phyloP scores from a whole-genome alignment of 2,888 invertebrate species.

The Rhamnusium bicolor region DNA sequence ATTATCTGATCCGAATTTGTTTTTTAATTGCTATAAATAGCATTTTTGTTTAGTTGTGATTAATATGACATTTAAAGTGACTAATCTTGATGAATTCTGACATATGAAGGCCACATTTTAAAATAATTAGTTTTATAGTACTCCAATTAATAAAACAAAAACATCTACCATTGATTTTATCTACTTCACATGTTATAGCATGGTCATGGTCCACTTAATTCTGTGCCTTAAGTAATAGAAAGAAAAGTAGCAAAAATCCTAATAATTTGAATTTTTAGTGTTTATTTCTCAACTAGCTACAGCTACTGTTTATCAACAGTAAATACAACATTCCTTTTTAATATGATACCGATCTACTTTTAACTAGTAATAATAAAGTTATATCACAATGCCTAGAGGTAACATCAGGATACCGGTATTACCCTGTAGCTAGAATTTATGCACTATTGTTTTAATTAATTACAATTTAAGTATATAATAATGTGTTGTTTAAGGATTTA shows the following conservation, averaged over 20 bases:
- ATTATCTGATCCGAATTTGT: constrained; percentile 24
- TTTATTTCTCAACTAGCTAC: constrained; percentile 1
- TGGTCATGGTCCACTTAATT: background rate
- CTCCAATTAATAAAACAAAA: constrained; percentile 30
- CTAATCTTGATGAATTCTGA: constrained; percentile 31
- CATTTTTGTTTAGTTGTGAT: constrained; percentile 29
- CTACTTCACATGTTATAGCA: background rate
- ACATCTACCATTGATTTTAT: constrained; percentile 21
- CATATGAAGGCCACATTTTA: constrained; percentile 28
- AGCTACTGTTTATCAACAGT: constrained; percentile 33
- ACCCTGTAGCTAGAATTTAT: constrained; percentile 45
- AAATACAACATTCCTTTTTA: constrained; percentile 34
- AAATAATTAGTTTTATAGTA: constrained; percentile 29
- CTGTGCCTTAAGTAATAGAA: background rate
- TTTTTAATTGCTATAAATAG: constrained; percentile 29
- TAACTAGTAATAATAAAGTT: constrained; percentile 40
- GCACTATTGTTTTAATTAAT: constrained; percentile 51
- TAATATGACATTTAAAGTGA: constrained; percentile 33
- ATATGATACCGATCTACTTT: constrained; percentile 40
- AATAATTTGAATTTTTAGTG: constrained; percentile 19
- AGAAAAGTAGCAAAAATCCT: background rate
- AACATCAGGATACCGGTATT: constrained; percentile 46
- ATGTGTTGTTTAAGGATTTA: constrained; percentile 9
- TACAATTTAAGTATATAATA: constrained; percentile 41
- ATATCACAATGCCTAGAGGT: constrained; percentile 34